Percentiles rank a stretch among this genome's conserved stretches.
Evolutionary conservation across 2,113 vertebrate species (phyloP).

Genomic region (Spheniscus mendiculus): DNA sequence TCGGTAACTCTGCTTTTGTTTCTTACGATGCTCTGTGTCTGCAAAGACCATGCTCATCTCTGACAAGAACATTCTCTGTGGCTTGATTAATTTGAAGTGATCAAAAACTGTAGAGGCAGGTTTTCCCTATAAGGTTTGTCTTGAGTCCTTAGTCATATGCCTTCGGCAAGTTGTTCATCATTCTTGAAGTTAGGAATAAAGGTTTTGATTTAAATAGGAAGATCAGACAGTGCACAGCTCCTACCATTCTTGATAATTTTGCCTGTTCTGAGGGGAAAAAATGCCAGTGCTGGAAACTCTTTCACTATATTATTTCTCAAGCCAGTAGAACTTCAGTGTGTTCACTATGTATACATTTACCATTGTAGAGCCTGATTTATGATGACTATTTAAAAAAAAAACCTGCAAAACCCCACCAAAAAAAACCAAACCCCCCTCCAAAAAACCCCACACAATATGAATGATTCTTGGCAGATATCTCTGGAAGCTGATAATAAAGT

Average conservation of each 20-base stretch:
- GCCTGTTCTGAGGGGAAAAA: neutral
- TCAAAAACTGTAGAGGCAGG: neutral
- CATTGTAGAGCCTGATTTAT: neutral
- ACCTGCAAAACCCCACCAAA: neutral
- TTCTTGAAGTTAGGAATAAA: neutral
- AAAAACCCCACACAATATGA: neutral
- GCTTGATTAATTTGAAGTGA: constrained; percentile 16
- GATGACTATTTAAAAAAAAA: neutral
- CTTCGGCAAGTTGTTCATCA: neutral
- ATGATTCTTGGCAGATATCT: neutral
- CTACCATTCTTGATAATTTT: neutral
- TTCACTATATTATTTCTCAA: neutral
- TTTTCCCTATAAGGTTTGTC: constrained; percentile 24
- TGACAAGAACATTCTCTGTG: neutral
- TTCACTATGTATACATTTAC: neutral
- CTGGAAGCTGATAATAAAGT: neutral
- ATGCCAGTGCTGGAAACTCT: neutral
- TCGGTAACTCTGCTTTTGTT: neutral
- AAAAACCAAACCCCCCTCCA: accelerated
- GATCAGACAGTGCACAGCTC: neutral
- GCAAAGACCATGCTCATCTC: neutral
- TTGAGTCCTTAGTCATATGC: neutral
- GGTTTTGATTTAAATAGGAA: neutral
- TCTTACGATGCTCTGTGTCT: neutral
- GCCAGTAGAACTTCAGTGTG: neutral